phyloP scores from a whole-genome alignment of 1,140 invertebrate genomes.

The Drosophila punjabiensis region DNA sequence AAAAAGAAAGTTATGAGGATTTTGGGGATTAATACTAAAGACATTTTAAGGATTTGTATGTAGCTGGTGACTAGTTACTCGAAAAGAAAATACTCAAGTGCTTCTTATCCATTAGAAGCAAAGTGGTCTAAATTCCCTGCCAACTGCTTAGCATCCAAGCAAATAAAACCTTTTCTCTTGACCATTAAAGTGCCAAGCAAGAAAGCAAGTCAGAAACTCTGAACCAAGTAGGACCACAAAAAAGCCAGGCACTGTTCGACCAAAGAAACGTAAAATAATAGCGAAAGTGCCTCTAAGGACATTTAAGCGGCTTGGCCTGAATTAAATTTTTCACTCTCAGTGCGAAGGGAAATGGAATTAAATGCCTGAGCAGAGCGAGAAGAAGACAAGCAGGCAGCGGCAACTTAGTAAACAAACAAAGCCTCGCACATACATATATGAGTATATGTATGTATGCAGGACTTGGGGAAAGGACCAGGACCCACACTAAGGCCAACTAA shows the following conservation, averaged over 20 bases:
- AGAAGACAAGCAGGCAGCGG: slow-evolving; percentile 14
- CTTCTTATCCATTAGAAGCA: not conserved
- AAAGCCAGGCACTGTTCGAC: not conserved
- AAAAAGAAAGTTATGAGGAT: not conserved
- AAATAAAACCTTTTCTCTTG: not conserved
- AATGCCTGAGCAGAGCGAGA: slow-evolving; percentile 31
- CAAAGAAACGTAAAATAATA: slow-evolving; percentile 49
- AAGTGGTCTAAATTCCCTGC: not conserved
- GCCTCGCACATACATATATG: not conserved
- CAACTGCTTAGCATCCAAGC: not conserved
- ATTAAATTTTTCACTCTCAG: slow-evolving; percentile 67
- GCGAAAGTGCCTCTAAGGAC: slow-evolving; percentile 40
- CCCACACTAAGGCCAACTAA: slow-evolving; percentile 71
- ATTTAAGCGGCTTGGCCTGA: slow-evolving; percentile 70
- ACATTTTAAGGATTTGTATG: not conserved
- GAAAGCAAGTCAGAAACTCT: slow-evolving; percentile 21
- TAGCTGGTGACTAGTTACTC: not conserved
- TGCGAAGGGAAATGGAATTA: slow-evolving; percentile 44
- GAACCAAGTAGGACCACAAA: slow-evolving; percentile 6
- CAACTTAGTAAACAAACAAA: slow-evolving; percentile 21
- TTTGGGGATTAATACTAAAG: not conserved
- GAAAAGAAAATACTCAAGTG: not conserved
- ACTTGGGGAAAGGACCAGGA: not conserved
- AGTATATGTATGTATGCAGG: not conserved
- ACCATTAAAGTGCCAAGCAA: slow-evolving; percentile 12